Percentiles rank a stretch among this genome's conserved stretches.
These are phyloP conservation scores for Periophthalmus modestus DNA, from an alignment of 2,113 vertebrate genomes.

Conservation along the genomic window DNA sequence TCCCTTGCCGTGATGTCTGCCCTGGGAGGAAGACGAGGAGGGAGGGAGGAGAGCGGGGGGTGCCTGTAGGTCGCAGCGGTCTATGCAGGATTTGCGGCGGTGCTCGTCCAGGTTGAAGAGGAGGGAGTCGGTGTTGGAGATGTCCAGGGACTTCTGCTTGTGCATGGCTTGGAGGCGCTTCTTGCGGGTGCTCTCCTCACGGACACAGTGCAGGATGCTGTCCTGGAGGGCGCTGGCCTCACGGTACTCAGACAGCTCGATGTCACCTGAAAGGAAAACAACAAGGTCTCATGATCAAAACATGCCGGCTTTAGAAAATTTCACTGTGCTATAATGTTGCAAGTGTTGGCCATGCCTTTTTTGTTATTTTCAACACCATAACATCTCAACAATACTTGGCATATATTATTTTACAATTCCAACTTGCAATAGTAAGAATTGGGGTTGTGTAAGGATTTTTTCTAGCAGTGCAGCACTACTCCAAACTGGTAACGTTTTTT, in stretches of 20 bases:
- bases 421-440: no score
- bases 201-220: slow-evolving; percentile 90
- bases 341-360: slow-evolving; percentile 7
- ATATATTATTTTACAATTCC: no score
- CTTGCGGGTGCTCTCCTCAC: slow-evolving; percentile 94
- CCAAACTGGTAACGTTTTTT: no score
- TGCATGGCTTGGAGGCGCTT: slow-evolving; percentile 93
- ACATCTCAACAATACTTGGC: no score
- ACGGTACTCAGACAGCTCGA: slow-evolving; percentile 96
- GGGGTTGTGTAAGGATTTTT: no score
- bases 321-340: slow-evolving; percentile 8
- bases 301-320: slow-evolving; percentile 9
- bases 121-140: slow-evolving; percentile 95
- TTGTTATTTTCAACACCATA: background rate
- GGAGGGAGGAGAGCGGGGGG: slow-evolving; percentile 59
- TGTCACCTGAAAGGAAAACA: slow-evolving; percentile 83
- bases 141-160: slow-evolving; percentile 99
- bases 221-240: slow-evolving; percentile 92
- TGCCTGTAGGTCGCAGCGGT: slow-evolving; percentile 88
- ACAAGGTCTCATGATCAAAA: slow-evolving; percentile 4
- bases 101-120: slow-evolving; percentile 94
- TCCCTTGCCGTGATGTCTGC: slow-evolving; percentile 76
- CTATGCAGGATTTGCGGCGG: slow-evolving; percentile 96
- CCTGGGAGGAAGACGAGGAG: slow-evolving; percentile 57
- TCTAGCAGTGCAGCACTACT: no score